Base-by-base conservation (phyloP, 1,140 invertebrate species). In the Dysdera silvatica region DNA sequence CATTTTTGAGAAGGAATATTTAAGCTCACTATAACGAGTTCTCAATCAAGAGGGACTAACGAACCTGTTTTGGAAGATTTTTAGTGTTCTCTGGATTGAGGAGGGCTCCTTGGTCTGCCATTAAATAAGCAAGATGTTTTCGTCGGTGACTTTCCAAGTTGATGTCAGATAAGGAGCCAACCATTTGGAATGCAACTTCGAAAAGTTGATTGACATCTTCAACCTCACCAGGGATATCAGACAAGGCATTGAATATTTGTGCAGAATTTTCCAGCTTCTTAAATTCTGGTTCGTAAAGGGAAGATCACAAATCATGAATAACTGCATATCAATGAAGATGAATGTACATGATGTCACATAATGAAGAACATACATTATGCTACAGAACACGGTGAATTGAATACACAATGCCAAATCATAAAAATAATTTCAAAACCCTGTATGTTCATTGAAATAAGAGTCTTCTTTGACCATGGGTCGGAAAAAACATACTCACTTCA, bases 181-280 rank as follows among this genome's bases (percentile, higher is more conserved):
- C 72, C 43, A 75, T 71, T 61, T 68, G 67, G 54, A 71, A 75
- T 4, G 75, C 59, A n/a, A 73, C 67, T 73, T 77, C 66, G 53
- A 73, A 71, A 7, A 61, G 61, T 5, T 57, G 29, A 26, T 61
- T 67, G 66, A 74, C 65, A 75, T 72, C 49, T 28, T 72, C 59
- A 59, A 70, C 51, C 51, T 84, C 83, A 66, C 83, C 79, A 61
- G 94, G 94, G 72, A 96, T 90, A 74, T 95, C 91, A 8, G 93
- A 96, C 2, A 98, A 78, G 14, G 89, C 89, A 78, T 97, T 98
- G 74, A 98, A 98, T 72, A 98, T 95, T 79, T 96, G 88, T 23
- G 93, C 93, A 4, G 93, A 96, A 77, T 94, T 94, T 73, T 91
- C 89, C 67, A 92, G 78, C 67, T 83, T 80, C 66, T 83, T 84